Base-by-base conservation (phyloP, 2,113 vertebrate genomes). In the Centropus bengalensis region DNA sequence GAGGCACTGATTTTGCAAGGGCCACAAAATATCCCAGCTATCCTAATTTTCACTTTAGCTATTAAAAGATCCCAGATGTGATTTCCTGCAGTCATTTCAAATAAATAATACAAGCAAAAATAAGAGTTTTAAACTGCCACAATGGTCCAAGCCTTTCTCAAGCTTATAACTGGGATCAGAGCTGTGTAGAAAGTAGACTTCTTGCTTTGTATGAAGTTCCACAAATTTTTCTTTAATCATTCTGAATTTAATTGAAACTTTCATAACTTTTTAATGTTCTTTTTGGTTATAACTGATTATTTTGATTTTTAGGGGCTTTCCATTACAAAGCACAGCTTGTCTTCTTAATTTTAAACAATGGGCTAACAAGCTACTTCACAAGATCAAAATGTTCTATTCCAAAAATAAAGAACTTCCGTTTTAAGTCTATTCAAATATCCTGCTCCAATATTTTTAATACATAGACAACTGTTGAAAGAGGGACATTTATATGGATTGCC, bases 281-380 rank as follows among this genome's bases (percentile, higher is more conserved):
- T 69, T 82, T 20, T 8, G 1, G 5, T 58, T 91, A 70, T 80
- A 96, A 80, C 23, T 17, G 32, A 78, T 82, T 17, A 7, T 77
- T 83, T 42, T 87, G 54, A 45, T 75, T 91, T 82, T 92, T 73
- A 52, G 21, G 15, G 28, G 75, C 87, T 82, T 86, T 66, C 38
- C 82, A 13, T 36, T 64, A 68, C 32, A 82, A 82, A 91, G 32
- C 21, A 75, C 49, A 47, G 18, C 54, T 94, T 88, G 26, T 69
- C 30, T 45, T 78, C 77, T 45, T 70, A 73, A 66, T 89, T 95
- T 93, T 91, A 85, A 89, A 89, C 68, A 92, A 89, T 30, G 18
- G 55, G 20, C 60, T 89, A 38, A 87, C 89, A 91, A 77, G 10
- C 18, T 69, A 22, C 26, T 87, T 92, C 40, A 54, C 38, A 81